Evolutionary conservation across 2,113 vertebrate genomes (phyloP).

Genomic region (Pygoscelis adeliae): DNA sequence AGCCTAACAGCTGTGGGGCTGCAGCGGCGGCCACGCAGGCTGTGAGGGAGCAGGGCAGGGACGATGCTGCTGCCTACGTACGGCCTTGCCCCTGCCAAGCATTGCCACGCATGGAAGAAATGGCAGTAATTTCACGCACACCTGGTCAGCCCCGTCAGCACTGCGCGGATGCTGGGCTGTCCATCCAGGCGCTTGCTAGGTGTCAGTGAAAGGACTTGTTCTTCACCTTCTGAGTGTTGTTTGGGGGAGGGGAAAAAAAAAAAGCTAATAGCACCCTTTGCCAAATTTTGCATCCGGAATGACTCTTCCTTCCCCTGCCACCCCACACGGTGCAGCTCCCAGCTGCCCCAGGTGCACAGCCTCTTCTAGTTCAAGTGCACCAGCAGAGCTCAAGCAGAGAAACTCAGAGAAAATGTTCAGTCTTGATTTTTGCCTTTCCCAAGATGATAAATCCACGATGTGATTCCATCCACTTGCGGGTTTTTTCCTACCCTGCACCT

Average conservation of each 20-base stretch:
- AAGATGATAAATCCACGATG: neutral
- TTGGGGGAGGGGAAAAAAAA: fast-evolving
- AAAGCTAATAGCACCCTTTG: neutral
- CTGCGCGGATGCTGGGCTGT: fast-evolving
- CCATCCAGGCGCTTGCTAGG: fast-evolving
- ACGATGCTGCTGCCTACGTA: fast-evolving
- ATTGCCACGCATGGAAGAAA: fast-evolving
- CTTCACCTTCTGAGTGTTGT: neutral
- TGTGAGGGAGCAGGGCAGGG: fast-evolving
- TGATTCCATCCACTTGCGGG: neutral
- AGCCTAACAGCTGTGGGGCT: fast-evolving
- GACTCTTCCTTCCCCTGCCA: no score
- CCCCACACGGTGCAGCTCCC: fast-evolving
- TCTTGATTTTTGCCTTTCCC: neutral
- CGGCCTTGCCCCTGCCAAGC: neutral
- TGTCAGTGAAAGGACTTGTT: neutral
- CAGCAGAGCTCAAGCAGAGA: neutral
- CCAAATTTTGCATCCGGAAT: neutral
- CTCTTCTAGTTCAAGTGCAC: neutral
- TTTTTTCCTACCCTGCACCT: neutral
- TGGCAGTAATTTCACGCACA: fast-evolving
- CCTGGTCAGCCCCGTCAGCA: neutral
- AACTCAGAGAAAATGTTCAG: neutral
- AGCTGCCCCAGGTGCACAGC: neutral
- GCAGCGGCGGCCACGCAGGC: neutral